A percentile compares a stretch with the other conserved stretches of the same genome.
Conservation (phyloP, 2,113 vertebrate genomes). For the Lasiurus borealis region DNA sequence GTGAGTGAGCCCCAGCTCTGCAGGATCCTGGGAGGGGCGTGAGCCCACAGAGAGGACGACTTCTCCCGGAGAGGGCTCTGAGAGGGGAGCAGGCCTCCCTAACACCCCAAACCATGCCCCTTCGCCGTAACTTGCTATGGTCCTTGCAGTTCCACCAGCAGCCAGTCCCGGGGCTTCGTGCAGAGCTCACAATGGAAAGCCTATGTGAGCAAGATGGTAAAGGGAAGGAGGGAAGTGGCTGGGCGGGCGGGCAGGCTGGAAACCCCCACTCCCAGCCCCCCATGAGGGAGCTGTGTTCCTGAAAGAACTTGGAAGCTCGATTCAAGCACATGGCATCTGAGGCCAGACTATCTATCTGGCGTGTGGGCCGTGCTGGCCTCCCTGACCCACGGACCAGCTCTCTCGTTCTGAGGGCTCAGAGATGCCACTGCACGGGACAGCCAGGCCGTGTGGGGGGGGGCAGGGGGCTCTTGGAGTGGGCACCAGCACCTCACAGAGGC, state of each 20-base stretch:
- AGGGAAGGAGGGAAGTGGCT: background rate
- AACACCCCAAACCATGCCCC: too few relatives aligned
- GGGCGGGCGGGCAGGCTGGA: background rate
- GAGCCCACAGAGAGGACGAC: background rate
- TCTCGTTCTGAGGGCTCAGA: background rate
- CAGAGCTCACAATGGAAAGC: background rate
- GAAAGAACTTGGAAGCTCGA: background rate
- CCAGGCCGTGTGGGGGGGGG: background rate
- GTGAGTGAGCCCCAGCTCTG: background rate
- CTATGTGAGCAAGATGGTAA: background rate
- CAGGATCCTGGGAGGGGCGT: background rate
- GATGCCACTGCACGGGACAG: background rate
- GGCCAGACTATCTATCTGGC: background rate
- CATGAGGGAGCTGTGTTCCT: background rate
- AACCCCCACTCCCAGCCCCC: too few relatives aligned
- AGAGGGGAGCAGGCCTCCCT: background rate
- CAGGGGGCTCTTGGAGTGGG: background rate
- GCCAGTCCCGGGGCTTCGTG: background rate
- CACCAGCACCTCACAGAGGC: background rate
- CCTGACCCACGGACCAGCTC: background rate
- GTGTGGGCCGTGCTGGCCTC: background rate
- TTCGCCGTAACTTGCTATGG: background rate
- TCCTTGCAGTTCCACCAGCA: background rate
- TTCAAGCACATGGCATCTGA: background rate
- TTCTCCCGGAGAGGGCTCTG: background rate